Percentiles rank a stretch among this genome's conserved stretches.
Evolutionary conservation across 2,888 invertebrate species (phyloP).

Genomic region (Elegia similella): DNA sequence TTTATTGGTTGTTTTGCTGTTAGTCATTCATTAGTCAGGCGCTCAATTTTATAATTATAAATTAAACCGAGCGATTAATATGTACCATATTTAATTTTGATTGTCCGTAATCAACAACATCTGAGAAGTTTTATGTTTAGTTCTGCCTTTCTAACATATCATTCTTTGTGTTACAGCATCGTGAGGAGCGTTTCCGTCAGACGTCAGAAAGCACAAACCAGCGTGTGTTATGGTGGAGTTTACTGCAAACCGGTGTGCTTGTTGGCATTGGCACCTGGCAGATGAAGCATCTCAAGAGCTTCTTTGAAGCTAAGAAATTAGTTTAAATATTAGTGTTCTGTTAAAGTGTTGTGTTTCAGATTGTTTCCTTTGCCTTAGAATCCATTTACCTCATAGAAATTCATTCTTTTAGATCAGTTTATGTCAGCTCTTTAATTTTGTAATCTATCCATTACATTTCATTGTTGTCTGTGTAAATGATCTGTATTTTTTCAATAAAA

Average conservation of each 20-base stretch:
- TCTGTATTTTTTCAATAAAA: conserved; percentile 64
- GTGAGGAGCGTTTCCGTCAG: conserved; percentile 98
- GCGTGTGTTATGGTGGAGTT: conserved; percentile 97
- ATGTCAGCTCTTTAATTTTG: conserved; percentile 25
- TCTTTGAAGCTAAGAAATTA: conserved; percentile 99
- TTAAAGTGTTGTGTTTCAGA: background rate
- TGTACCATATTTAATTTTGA: too few relatives aligned
- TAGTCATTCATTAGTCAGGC: too few relatives aligned
- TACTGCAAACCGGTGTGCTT: conserved; percentile 94
- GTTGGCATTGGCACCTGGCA: conserved; percentile 98
- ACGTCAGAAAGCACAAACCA: conserved; percentile 99
- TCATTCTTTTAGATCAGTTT: background rate
- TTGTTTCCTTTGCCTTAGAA: background rate
- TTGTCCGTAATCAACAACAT: too few relatives aligned
- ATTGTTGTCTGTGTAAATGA: conserved; percentile 48
- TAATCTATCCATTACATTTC: conserved; percentile 25
- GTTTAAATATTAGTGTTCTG: conserved; percentile 80
- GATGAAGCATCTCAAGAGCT: conserved; percentile 99
- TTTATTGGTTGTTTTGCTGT: background rate
- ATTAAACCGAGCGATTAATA: too few relatives aligned
- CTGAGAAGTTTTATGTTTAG: too few relatives aligned
- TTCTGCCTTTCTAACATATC: background rate
- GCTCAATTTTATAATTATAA: too few relatives aligned
- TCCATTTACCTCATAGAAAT: background rate
- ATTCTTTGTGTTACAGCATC: conserved; percentile 84